Conservation (phyloP, 1,140 invertebrate genomes). For the Bombus pascuorum region DNA sequence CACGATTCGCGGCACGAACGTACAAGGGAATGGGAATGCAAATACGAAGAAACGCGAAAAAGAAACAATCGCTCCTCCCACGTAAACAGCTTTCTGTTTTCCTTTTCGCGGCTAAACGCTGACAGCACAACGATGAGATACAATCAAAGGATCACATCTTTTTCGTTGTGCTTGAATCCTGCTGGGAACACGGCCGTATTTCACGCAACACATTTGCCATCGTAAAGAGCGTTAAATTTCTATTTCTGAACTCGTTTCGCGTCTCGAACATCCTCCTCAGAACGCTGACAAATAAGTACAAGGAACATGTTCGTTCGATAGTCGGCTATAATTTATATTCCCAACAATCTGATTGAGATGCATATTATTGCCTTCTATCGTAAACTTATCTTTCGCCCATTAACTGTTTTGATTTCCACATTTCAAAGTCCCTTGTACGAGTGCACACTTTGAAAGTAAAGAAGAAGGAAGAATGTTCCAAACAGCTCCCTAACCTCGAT, state of each 20-base stretch:
- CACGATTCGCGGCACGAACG: conserved; percentile 1
- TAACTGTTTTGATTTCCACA: background rate
- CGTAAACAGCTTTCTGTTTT: background rate
- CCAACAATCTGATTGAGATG: too few relatives aligned
- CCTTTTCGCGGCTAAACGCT: background rate
- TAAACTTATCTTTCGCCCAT: background rate
- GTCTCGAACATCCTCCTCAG: background rate
- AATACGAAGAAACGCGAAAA: background rate
- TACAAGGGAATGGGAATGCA: background rate
- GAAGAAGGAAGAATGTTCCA: background rate
- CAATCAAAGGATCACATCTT: conserved; percentile 14
- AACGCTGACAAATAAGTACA: background rate
- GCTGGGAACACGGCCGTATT: background rate
- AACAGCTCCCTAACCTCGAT: background rate
- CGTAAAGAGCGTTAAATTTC: conserved; percentile 4
- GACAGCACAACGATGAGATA: background rate
- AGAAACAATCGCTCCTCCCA: background rate
- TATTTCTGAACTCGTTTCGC: background rate
- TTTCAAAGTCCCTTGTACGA: background rate
- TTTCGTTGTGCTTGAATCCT: background rate
- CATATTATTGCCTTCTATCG: background rate
- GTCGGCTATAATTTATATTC: background rate
- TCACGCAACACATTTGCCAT: background rate
- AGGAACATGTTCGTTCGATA: background rate
- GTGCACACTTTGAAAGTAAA: background rate